phyloP scores from a whole-genome alignment of 2,113 vertebrate genomes.

The Nycticorax nycticorax region DNA sequence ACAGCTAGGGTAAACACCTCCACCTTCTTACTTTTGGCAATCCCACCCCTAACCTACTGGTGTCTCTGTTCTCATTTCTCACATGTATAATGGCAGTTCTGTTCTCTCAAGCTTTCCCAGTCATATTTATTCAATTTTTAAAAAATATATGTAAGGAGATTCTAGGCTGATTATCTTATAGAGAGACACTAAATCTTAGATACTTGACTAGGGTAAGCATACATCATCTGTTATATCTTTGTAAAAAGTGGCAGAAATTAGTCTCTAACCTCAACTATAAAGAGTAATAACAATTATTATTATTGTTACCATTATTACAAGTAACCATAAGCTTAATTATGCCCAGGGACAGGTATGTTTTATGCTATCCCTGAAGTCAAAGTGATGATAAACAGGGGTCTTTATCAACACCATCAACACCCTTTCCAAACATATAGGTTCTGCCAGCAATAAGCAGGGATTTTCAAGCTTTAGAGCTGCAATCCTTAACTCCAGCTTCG shows the following conservation, averaged over 20 bases:
- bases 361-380: not conserved
- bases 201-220: not conserved
- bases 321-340: not conserved
- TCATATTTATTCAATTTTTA: not conserved
- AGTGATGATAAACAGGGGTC: not conserved
- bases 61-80: constrained; percentile 14
- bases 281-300: not conserved
- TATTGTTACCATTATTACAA: not conserved
- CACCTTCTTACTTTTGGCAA: not conserved
- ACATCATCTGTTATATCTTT: not conserved
- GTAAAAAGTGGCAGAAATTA: not conserved
- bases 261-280: not conserved
- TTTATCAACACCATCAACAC: not conserved
- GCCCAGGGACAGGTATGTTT: not conserved
- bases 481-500: not conserved
- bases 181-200: not conserved
- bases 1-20: not conserved
- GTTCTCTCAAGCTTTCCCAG: not conserved
- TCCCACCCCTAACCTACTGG: not conserved
- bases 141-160: not conserved
- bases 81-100: not conserved
- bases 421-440: not conserved
- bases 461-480: not conserved
- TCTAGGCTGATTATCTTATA: not conserved
- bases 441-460: not conserved